Evolutionary conservation across 1,140 invertebrate genomes (phyloP).

Genomic region (Caerostris darwini): DNA sequence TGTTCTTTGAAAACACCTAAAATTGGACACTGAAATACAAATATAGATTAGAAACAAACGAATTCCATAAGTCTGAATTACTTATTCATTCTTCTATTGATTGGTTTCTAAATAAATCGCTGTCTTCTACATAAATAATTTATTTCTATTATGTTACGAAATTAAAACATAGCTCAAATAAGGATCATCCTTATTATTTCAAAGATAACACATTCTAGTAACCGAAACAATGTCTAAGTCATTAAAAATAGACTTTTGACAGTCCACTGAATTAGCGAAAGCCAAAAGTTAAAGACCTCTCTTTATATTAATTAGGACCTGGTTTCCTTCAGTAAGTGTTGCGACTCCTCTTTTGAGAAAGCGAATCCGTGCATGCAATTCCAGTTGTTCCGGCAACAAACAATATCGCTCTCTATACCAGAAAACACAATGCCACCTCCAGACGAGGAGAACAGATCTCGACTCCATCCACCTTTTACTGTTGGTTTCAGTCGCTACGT

Average conservation of each 20-base stretch:
- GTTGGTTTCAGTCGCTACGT: not conserved
- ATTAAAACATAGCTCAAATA: no score
- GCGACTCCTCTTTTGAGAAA: not conserved
- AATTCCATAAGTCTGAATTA: no score
- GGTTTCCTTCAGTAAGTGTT: conserved; percentile 3
- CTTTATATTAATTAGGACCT: not conserved
- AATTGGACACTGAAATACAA: no score
- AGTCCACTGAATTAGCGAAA: not conserved
- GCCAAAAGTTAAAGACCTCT: conserved; percentile 19
- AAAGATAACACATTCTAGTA: no score
- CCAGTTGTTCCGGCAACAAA: not conserved
- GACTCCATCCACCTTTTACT: conserved; percentile 6
- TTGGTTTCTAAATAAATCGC: no score
- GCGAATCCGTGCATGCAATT: not conserved
- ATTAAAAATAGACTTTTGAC: not conserved
- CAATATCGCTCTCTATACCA: not conserved
- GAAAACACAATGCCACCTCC: not conserved
- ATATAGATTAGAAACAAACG: no score
- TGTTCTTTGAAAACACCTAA: no score
- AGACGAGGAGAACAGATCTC: not conserved
- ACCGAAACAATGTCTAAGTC: not conserved
- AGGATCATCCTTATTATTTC: no score
- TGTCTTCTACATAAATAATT: no score
- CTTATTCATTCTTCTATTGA: no score
- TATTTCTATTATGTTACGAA: no score